Percentiles rank a stretch among this genome's conserved stretches.
Conservation (phyloP, 2,888 invertebrate species). For the Campoletis raptor region DNA sequence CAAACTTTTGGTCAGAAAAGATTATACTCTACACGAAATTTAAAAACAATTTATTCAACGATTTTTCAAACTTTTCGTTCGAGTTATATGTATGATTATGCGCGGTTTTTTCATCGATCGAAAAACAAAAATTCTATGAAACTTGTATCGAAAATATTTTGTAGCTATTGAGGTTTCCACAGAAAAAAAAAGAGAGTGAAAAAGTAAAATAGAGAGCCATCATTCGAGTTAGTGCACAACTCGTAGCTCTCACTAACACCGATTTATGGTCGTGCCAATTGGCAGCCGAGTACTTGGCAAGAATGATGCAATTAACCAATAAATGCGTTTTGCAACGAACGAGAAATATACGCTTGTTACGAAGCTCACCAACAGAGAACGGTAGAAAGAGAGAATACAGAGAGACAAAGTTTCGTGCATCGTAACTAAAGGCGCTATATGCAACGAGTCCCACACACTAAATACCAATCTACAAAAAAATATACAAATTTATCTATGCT, state of each 20-base stretch:
- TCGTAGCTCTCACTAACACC: conserved; percentile 76
- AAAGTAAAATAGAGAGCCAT: conserved; percentile 13
- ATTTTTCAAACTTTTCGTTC: neutral
- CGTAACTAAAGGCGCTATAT: conserved; percentile 53
- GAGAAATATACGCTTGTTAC: conserved; percentile 64
- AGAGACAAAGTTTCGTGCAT: conserved; percentile 40
- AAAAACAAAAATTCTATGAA: conserved; percentile 70
- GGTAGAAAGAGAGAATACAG: neutral
- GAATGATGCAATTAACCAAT: conserved; percentile 83
- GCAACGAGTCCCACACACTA: conserved; percentile 54
- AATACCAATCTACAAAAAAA: conserved; percentile 11
- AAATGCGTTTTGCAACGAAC: conserved; percentile 79
- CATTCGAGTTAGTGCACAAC: conserved; percentile 68
- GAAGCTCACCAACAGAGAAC: conserved; percentile 26
- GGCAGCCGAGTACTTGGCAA: conserved; percentile 79
- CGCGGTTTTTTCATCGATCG: conserved; percentile 69
- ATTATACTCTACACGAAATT: neutral
- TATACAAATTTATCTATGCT: conserved; percentile 4
- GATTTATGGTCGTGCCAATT: conserved; percentile 79
- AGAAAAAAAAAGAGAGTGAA: conserved; percentile 1
- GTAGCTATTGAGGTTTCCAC: neutral
- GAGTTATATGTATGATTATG: neutral
- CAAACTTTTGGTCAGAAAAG: neutral
- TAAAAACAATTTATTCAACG: neutral
- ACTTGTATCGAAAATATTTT: conserved; percentile 20